Evolutionary conservation across 2,113 vertebrate genomes (phyloP), one percentile per base, ranked within the genome.

Genomic region (Sigmodon hispidus): DNA sequence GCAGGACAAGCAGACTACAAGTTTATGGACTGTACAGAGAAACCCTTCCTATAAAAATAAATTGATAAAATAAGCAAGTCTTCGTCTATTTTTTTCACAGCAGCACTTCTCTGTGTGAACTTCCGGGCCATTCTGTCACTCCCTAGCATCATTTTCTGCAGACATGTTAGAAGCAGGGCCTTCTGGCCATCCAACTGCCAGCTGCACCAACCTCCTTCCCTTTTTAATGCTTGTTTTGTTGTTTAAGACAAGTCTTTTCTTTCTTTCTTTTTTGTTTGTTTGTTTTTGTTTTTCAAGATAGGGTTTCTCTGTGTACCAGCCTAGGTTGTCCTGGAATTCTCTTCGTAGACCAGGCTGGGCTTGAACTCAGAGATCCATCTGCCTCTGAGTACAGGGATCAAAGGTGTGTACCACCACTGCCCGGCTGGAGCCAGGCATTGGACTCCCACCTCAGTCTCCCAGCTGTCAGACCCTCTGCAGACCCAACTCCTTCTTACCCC

Each of bases 231-330:
- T 36, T 22, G 34, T 13, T 55, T 57, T 80, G 3, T 67, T 67
- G 65, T 67, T 67, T 57, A 15, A 57, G 55, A 57, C 55, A 57
- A 57, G 55, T 59, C 57, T 59, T 59, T 59, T 59, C 5, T 19
- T 22, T 3, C 55, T 55, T 3, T 24, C 59, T 2, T n/a, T 36
- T 2, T 19, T 36, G n/a, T n/a, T n/a, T n/a, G n/a, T n/a, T n/a
- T n/a, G n/a, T 69, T 15, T 3, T 72, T 24, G 2, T 9, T 40
- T 19, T 19, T 4, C 3, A 0, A 43, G n/a, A 43, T 8, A 43
- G 21, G n/a, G n/a, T 24, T 43, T 73, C 70, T 12, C n/a, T 73
- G 34, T 73, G 34, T 21, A 61, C 24, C 59, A 73, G n/a, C 10
- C 26, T 24, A 26, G 24, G 40, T 40, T 75, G 10, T 24, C 40